A percentile compares a stretch with the other conserved stretches of the same genome.
phyloP scores from a whole-genome alignment of 2,797 vertebrate genomes.

The Syngnathus acus region DNA sequence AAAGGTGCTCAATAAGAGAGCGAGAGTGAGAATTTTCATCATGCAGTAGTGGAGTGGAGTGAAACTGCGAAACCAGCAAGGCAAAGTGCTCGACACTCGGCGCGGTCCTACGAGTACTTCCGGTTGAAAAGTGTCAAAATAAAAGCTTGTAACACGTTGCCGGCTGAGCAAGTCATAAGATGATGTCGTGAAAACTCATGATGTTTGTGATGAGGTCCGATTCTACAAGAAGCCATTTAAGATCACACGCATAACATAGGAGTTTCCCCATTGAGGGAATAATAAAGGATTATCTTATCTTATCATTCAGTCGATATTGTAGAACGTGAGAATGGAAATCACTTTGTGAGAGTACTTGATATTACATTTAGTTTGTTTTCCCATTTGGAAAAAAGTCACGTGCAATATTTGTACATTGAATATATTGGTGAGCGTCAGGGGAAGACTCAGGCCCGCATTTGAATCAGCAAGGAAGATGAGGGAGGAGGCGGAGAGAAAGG shows the following conservation, averaged over 20 bases:
- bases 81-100: neutral
- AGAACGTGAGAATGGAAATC: no score
- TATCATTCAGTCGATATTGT: no score
- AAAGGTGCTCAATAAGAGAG: slow-evolving; percentile 28
- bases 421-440: neutral
- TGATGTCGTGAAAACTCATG: no score
- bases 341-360: neutral
- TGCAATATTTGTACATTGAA: neutral
- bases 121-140: slow-evolving; percentile 36
- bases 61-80: slow-evolving; percentile 39
- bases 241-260: no score
- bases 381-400: neutral
- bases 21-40: slow-evolving; percentile 41
- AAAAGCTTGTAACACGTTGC: slow-evolving; percentile 23
- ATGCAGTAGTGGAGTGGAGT: slow-evolving; percentile 14
- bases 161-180: no score
- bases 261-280: no score
- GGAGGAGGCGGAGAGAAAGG: neutral
- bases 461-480: neutral
- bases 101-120: slow-evolving; percentile 20
- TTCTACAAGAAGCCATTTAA: no score
- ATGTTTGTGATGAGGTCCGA: no score
- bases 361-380: neutral
- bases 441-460: neutral
- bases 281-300: no score